Percentiles rank a stretch among this genome's conserved stretches.
phyloP scores from a whole-genome alignment of 2,113 vertebrate genomes.

The Callospermophilus lateralis region DNA sequence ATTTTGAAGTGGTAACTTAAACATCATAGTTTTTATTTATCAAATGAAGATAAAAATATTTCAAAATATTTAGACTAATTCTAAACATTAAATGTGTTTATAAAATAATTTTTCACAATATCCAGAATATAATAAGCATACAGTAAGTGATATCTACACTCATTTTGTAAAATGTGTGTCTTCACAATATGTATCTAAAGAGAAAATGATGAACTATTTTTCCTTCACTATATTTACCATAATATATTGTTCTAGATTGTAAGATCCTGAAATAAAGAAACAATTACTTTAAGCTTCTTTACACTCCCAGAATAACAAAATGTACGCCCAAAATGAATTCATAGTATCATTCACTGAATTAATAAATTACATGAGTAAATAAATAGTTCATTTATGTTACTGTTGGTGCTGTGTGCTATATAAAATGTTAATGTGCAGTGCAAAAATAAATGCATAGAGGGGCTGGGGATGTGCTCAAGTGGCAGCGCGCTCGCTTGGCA shows the following conservation, averaged over 20 bases:
- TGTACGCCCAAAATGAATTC: not conserved
- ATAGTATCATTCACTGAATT: not conserved
- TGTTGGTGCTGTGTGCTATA: not conserved
- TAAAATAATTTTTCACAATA: not conserved
- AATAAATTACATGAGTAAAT: not conserved
- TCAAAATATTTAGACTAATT: not conserved
- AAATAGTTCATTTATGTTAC: not conserved
- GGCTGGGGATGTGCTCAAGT: no score
- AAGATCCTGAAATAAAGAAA: not conserved
- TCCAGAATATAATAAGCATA: not conserved
- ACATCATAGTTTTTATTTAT: not conserved
- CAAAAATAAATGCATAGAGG: not conserved
- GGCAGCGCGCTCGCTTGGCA: no score
- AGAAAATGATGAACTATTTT: not conserved
- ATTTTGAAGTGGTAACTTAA: not conserved
- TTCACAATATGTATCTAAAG: not conserved
- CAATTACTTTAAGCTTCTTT: not conserved
- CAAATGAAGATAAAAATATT: not conserved
- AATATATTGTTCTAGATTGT: not conserved
- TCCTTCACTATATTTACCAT: not conserved
- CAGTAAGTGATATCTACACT: not conserved
- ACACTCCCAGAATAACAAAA: not conserved
- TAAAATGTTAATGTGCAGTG: not conserved
- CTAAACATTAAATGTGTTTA: not conserved
- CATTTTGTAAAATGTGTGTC: not conserved